Conservation (phyloP, 2,113 vertebrate genomes). For the Epinephelus cyanopodus region DNA sequence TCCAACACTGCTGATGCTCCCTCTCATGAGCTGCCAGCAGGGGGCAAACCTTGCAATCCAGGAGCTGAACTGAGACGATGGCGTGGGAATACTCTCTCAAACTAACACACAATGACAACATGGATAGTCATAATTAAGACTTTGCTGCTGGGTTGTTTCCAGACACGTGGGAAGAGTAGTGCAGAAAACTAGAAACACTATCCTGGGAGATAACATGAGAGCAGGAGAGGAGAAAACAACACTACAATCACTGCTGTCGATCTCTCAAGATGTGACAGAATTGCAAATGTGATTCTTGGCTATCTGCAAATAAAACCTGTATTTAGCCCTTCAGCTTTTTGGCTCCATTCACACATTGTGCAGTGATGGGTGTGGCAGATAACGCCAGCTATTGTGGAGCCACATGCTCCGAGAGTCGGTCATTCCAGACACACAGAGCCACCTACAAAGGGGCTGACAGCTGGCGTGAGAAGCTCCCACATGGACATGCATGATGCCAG, state of each 20-base stretch:
- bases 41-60: constrained; percentile 49
- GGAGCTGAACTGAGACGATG: background rate
- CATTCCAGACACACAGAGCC: constrained; percentile 58
- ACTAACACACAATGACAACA: constrained; percentile 11
- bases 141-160: background rate
- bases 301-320: constrained; percentile 8
- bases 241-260: background rate
- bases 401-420: constrained; percentile 52
- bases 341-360: constrained; percentile 1
- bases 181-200: background rate
- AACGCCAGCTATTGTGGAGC: constrained; percentile 39
- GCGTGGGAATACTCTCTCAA: constrained; percentile 18
- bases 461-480: constrained; percentile 55
- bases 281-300: constrained; percentile 7
- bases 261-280: constrained; percentile 12
- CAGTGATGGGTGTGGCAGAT: constrained; percentile 59
- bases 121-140: background rate
- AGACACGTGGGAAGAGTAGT: background rate
- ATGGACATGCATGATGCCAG: constrained; percentile 58
- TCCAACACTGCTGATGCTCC: background rate
- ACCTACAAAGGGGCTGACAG: constrained; percentile 63
- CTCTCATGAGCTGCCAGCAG: constrained; percentile 60
- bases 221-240: background rate
- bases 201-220: background rate
- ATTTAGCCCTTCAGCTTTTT: background rate